Percentiles rank a stretch among this genome's conserved stretches.
phyloP scores from a whole-genome alignment of 2,113 vertebrate species.

The Sclerurus mexicanus region DNA sequence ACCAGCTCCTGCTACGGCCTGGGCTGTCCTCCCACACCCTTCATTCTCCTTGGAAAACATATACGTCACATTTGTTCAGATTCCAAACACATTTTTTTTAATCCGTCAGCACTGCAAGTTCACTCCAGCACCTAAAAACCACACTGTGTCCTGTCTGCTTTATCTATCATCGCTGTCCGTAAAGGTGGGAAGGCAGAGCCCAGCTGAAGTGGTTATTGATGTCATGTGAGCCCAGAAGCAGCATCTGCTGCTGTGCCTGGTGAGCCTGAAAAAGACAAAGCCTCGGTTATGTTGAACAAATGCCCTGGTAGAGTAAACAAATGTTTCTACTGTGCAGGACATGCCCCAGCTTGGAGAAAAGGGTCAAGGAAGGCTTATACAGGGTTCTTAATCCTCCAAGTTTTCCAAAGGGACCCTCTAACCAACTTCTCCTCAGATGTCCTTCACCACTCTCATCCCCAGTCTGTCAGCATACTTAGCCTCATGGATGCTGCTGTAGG shows the following conservation, averaged over 20 bases:
- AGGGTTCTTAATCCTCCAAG: not conserved
- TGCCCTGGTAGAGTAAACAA: not conserved
- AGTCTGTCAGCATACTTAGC: not conserved
- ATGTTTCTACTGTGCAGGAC: not conserved
- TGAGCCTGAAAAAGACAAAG: slow-evolving; percentile 16
- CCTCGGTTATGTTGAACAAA: not conserved
- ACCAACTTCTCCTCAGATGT: not conserved
- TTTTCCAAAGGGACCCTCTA: not conserved
- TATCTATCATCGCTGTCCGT: not conserved
- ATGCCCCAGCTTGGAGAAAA: not conserved
- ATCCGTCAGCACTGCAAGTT: not conserved
- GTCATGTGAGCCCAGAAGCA: slow-evolving; percentile 1
- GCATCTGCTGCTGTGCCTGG: slow-evolving; percentile 24
- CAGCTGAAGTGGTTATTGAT: slow-evolving; percentile 30
- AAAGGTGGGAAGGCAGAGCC: not conserved
- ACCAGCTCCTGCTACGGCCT: not conserved
- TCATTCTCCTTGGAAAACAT: slow-evolving; percentile 20
- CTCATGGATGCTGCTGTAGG: not conserved
- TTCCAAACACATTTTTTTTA: not conserved
- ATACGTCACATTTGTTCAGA: slow-evolving; percentile 13
- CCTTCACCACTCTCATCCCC: not conserved
- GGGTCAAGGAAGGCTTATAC: not conserved
- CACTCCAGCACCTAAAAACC: not conserved
- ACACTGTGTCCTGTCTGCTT: slow-evolving; percentile 13
- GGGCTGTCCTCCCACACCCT: slow-evolving; percentile 42